Percentiles rank a stretch among this genome's conserved stretches.
These are phyloP conservation scores for Cybosia mesomella DNA, from an alignment of 2,888 invertebrate species.

Conservation along the genomic window DNA sequence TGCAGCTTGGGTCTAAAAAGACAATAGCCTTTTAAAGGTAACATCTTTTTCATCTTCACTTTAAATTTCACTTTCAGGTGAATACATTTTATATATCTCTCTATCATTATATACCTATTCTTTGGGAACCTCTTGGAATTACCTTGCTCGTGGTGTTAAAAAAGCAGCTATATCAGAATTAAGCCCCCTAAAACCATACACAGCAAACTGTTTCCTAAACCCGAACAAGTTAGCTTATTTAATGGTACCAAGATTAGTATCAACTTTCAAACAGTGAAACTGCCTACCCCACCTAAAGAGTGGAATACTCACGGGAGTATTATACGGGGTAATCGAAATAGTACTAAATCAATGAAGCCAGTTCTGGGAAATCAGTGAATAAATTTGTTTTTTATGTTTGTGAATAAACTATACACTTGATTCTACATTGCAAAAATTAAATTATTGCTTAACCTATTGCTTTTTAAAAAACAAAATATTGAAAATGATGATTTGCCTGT, in stretches of 20 bases:
- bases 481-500: too few relatives aligned
- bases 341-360: too few relatives aligned
- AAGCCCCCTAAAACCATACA: not conserved
- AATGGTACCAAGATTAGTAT: not conserved
- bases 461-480: too few relatives aligned
- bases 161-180: not conserved
- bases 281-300: not conserved
- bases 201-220: not conserved
- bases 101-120: too few relatives aligned
- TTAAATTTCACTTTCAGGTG: not conserved
- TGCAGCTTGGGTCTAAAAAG: slow-evolving; percentile 48
- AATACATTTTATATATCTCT: not conserved
- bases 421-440: too few relatives aligned
- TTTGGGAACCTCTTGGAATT: too few relatives aligned
- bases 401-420: too few relatives aligned
- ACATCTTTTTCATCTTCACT: not conserved
- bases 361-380: too few relatives aligned
- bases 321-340: too few relatives aligned
- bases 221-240: not conserved
- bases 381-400: too few relatives aligned
- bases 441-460: too few relatives aligned
- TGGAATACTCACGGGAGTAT: too few relatives aligned
- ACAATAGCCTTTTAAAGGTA: not conserved
- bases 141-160: not conserved
- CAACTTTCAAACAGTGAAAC: not conserved